Conservation (phyloP, 2,113 vertebrate genomes). For the Sphyrna mokarran region DNA sequence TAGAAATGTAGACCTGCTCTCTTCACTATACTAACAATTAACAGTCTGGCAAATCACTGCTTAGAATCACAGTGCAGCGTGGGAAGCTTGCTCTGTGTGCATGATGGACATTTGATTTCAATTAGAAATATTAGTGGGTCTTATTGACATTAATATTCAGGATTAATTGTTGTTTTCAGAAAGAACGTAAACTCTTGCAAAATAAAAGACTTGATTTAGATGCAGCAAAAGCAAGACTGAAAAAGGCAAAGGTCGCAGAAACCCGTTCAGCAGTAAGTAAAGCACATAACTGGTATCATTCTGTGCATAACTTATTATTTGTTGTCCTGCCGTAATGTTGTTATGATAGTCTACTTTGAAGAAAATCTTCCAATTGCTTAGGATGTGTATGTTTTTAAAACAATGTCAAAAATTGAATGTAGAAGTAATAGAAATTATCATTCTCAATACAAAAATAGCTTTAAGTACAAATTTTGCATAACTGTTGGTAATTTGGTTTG, state of each 20-base stretch:
- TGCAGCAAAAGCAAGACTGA: constrained; percentile 89
- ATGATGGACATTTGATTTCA: neutral
- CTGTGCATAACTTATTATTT: neutral
- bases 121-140: neutral
- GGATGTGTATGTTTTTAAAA: constrained; percentile 46
- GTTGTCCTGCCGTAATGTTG: neutral
- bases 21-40: neutral
- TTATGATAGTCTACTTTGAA: neutral
- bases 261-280: constrained; percentile 78
- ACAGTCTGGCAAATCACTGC: neutral
- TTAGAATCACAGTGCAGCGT: neutral
- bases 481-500: neutral
- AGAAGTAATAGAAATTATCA: neutral
- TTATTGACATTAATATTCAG: neutral
- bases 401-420: neutral
- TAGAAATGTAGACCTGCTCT: neutral
- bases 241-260: constrained; percentile 88
- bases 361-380: neutral
- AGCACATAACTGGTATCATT: neutral
- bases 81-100: neutral
- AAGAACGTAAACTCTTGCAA: constrained; percentile 90
- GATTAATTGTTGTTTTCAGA: constrained; percentile 58
- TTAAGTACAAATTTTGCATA: neutral
- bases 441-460: neutral
- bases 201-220: constrained; percentile 94